A percentile compares a stretch with the other conserved stretches of the same genome.
phyloP scores from a whole-genome alignment of 2,113 vertebrate species.

The Mus pahari region DNA sequence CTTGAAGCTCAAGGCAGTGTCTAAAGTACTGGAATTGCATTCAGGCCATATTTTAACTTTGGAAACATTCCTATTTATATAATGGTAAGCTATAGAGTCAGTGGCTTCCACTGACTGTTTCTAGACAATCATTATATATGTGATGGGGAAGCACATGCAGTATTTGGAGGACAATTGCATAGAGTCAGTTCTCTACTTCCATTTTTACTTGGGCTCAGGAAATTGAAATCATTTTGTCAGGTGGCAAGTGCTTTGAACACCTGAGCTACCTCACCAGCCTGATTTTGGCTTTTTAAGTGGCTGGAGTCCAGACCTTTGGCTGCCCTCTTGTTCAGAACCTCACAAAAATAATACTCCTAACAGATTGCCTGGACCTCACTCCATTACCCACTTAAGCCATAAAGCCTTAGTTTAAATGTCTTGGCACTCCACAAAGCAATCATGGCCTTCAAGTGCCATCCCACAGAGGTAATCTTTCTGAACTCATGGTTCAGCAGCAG shows the following conservation, averaged over 20 bases:
- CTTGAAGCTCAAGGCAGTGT: not conserved
- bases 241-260: not conserved
- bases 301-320: not conserved
- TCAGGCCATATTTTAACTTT: not conserved
- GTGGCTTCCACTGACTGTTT: no score
- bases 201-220: not conserved
- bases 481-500: not conserved
- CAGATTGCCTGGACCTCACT: not conserved
- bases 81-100: no score
- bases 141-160: not conserved
- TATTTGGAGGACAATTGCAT: no score
- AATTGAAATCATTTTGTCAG: not conserved
- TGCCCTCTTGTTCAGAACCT: not conserved
- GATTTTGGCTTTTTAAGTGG: not conserved
- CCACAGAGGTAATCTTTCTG: not conserved
- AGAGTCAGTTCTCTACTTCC: not conserved
- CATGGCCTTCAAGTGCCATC: not conserved
- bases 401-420: conserved; percentile 11
- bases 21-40: not conserved
- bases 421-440: conserved; percentile 26
- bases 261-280: not conserved
- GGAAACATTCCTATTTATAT: not conserved
- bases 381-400: conserved; percentile 27
- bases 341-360: conserved; percentile 20
- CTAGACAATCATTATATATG: not conserved